These are phyloP conservation scores for Sialia sialis DNA, from an alignment of 2,113 vertebrate genomes.

Conservation along the genomic window DNA sequence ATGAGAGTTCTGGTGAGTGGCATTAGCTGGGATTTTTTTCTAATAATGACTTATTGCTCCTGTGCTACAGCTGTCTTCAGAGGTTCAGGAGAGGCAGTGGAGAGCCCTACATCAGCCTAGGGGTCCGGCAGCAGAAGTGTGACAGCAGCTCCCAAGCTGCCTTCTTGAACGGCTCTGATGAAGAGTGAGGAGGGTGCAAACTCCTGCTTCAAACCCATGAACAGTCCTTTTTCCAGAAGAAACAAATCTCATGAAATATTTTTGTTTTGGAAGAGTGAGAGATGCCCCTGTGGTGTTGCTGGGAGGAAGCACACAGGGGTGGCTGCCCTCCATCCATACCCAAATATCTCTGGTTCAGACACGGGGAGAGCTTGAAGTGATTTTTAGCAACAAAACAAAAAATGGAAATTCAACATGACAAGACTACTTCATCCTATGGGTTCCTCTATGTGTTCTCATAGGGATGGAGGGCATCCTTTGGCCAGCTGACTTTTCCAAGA, in stretches of 20 bases:
- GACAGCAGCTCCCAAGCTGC: not conserved
- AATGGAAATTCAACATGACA: not conserved
- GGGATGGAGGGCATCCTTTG: not conserved
- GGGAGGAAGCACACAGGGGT: not conserved
- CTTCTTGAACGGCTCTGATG: constrained; percentile 64
- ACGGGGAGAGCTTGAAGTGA: accelerated
- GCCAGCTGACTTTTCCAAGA: not conserved
- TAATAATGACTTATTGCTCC: not conserved
- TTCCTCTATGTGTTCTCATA: not conserved
- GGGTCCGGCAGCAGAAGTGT: constrained; percentile 23
- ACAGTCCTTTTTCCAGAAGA: not conserved
- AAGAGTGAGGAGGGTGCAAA: constrained; percentile 45
- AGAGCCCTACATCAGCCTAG: constrained; percentile 57
- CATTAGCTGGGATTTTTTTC: not conserved
- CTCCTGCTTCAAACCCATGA: not conserved
- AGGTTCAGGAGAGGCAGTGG: not conserved
- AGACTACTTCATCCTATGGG: not conserved
- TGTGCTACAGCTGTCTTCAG: constrained; percentile 46
- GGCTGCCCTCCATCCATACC: not conserved
- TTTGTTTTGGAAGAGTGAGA: not conserved
- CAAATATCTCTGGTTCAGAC: accelerated
- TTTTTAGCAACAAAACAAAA: not conserved
- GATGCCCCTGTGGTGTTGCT: not conserved
- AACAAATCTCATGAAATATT: not conserved
- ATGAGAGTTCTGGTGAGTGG: not conserved